Evolutionary conservation across 2,797 vertebrate species (phyloP).

Genomic region (Mycteria americana): DNA sequence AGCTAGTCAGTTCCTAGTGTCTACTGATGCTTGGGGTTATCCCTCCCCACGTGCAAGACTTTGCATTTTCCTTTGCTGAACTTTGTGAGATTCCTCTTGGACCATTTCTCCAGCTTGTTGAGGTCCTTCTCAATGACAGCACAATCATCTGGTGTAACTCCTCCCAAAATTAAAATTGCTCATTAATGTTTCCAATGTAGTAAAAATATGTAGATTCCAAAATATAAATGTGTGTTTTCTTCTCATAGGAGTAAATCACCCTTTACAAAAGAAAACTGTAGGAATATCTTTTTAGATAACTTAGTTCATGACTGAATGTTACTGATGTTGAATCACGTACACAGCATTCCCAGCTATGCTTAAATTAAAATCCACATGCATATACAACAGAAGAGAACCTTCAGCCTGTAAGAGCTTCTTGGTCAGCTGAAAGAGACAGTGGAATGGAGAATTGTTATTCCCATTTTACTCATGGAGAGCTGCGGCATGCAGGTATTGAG

Average conservation of each 20-base stretch:
- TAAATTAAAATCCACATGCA: background rate
- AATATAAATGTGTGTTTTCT: slow-evolving; percentile 70
- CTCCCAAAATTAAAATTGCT: slow-evolving; percentile 61
- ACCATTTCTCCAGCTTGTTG: background rate
- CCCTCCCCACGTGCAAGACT: background rate
- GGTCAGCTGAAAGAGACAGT: background rate
- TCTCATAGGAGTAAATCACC: slow-evolving; percentile 67
- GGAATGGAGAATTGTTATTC: background rate
- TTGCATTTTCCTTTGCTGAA: background rate
- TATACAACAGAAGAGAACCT: background rate
- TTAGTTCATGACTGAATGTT: slow-evolving; percentile 67
- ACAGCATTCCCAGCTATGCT: slow-evolving; percentile 59
- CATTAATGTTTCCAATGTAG: slow-evolving; percentile 63
- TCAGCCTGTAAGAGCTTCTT: background rate
- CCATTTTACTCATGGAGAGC: background rate
- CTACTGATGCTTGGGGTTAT: background rate
- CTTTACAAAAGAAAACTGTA: slow-evolving; percentile 65
- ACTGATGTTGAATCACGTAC: slow-evolving; percentile 66
- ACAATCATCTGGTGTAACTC: background rate
- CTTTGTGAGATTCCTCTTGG: background rate
- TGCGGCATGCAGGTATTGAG: background rate
- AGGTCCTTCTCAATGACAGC: background rate
- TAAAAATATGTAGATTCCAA: slow-evolving; percentile 53
- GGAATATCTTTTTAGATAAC: slow-evolving; percentile 68
- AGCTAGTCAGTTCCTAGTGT: background rate